Evolutionary conservation across 2,888 invertebrate genomes (phyloP), one percentile per base, ranked within the genome.

Genomic region (Lissonota sp.): DNA sequence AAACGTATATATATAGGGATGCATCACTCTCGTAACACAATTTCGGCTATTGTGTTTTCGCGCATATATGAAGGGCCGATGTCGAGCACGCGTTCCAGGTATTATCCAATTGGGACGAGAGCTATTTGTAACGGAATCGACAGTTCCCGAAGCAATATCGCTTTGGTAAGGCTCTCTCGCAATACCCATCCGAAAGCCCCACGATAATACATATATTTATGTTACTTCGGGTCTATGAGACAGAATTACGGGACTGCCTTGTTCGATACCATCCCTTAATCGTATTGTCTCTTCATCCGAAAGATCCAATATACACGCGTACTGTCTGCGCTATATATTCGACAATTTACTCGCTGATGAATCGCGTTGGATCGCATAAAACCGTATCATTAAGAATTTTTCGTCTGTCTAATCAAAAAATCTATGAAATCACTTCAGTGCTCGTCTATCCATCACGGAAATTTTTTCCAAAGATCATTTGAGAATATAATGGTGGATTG

Each of bases 61-160:
- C 12, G n/a, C n/a, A n/a, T n/a, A 51, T 14, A 51, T 51, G 12
- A n/a, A 60, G 60, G 40, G 58, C 60, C 42, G 26, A 44, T 44
- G 44, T 75, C 60, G 60, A 53, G 53, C 51, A 57, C 60, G 51
- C 55, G 40, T 37, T 67, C 44, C 67, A 75, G 75, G 67, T 67
- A 75, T 75, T 67, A 75, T 53, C 75, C 67, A 67, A 75, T 53
- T 62, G 75, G 75, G 75, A 75, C 75, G 58, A n/a, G n/a, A 75
- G 67, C 75, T 53, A 67, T 75, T 75, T 62, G 67, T 75, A 75
- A 75, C 67, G 44, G 75, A 67, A 67, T 75, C 67, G 75, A 75
- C 67, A 67, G 60, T 51, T 49, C 40, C 60, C 51, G 58, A 62
- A 42, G 75, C 75, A 62, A 75, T 67, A 67, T 75, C 75, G 53